Base-by-base conservation (phyloP, 2,797 vertebrate genomes). In the Catostomus latipinnis region DNA sequence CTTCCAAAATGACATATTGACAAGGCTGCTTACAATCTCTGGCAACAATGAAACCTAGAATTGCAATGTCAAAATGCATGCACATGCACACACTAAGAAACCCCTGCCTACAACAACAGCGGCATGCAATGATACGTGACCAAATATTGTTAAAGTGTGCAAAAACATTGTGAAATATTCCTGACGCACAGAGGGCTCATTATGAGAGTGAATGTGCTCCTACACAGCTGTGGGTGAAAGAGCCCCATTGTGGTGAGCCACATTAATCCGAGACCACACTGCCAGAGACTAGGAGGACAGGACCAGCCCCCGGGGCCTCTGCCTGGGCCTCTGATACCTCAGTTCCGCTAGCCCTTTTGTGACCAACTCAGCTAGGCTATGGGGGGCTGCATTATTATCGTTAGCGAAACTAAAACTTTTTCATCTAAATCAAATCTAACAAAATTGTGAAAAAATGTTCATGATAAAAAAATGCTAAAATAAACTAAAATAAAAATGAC, bases 141-240 rank as follows among this genome's bases (percentile, higher is more conserved):
- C 76, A 83, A 87, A 87, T 76, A 82, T 82, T 82, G 76, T 80
- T 82, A 0, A 76, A 71, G 66, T 52, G 79, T 49, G 74, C 81
- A 56, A 82, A 77, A 81, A 79, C 73, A 70, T 81, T 81, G 75
- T 84, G 60, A 83, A 81, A 78, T 85, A 75, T 66, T 76, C 22
- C 81, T 48, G 66, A 70, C 34, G 70, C 78, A 84, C 81, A 84
- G 71, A 70, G 10, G 71, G 63, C 72, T 82, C 80, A 82, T 80
- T 72, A 76, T 83, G 84, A 73, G 71, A 71, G 82, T 62, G 78
- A 85, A 87, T 73, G 74, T 60, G 71, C 53, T 82, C 74, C 71
- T 76, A 73, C 69, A 76, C 82, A 81, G 80, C 67, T 69, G 57
- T 6, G 76, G 53, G 71, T 87, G 83, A 85, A 85, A 87, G 71